phyloP scores from a whole-genome alignment of 2,113 vertebrate species.

The Damaliscus lunatus region DNA sequence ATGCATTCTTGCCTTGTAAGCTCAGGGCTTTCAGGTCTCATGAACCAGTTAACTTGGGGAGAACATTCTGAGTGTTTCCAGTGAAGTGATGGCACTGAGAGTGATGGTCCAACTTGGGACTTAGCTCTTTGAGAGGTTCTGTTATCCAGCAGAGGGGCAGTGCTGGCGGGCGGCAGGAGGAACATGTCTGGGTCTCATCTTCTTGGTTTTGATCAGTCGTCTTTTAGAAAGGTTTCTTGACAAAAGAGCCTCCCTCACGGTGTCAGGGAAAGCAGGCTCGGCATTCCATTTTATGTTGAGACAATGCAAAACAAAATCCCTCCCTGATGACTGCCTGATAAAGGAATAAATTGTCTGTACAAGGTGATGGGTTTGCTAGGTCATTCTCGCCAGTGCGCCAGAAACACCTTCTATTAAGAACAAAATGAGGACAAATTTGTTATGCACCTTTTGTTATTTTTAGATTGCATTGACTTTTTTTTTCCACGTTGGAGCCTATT shows the following conservation, averaged over 20 bases:
- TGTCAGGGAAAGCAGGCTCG: slow-evolving; percentile 58
- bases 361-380: slow-evolving; percentile 59
- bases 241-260: slow-evolving; percentile 42
- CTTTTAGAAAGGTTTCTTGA: slow-evolving; percentile 66
- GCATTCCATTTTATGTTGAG: slow-evolving; percentile 69
- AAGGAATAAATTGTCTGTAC: slow-evolving; percentile 67
- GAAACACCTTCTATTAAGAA: slow-evolving; percentile 61
- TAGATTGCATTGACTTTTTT: slow-evolving; percentile 46
- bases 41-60: background rate
- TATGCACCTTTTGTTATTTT: slow-evolving; percentile 72
- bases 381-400: slow-evolving; percentile 26
- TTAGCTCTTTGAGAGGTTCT: background rate
- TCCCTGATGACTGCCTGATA: slow-evolving; percentile 63
- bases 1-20: background rate
- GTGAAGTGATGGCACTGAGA: background rate
- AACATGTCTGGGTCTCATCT: background rate
- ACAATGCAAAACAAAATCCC: slow-evolving; percentile 56
- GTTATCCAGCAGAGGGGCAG: background rate
- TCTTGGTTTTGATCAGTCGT: slow-evolving; percentile 66
- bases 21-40: background rate
- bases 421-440: slow-evolving; percentile 68
- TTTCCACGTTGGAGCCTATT: slow-evolving; percentile 17
- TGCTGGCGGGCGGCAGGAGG: background rate
- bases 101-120: background rate
- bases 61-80: background rate